Base-by-base conservation (phyloP, 2,888 invertebrate species). In the Tachina grossa region DNA sequence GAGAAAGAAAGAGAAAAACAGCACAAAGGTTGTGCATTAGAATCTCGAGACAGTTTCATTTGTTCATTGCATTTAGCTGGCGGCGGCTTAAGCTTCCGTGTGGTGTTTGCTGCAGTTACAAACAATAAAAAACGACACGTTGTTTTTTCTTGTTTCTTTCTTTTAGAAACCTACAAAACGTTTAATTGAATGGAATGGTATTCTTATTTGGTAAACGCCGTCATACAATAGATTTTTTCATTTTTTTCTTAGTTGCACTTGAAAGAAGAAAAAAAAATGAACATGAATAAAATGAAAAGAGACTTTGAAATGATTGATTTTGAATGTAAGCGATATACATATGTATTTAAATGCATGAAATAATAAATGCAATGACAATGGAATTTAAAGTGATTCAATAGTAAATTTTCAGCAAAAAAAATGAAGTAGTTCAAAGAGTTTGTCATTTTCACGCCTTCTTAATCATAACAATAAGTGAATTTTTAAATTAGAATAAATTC, bases 41-140 rank as follows among this genome's bases (percentile, higher is more conserved):
- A 74, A 49, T 74, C 39, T 74, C 51, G 22, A 31, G 31, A 31
- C 31, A 31, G 5, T 22, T 53, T 13, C n/a, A 45, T 47, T 68
- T 16, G 47, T 68, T 77, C 19, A 49, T 11, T 57, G 11, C 49
- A 49, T 57, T 47, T 14, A 39, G 19, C 69, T 82, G 61, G 63
- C 55, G 68, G 74, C 66, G 74, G 66, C 59, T 49, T 72, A 69
- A 76, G 68, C 81, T 82, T 85, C 84, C 84, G 84, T 78, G 82
- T 84, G 84, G 81, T 77, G 31, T 59, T 65, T 31, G 43, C 9
- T 71, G 72, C 66, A 84, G 57, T 80, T 71, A 84, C 75, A 80
- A 69, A 59, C 39, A 51, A 49, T 66, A 66, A 51, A 41, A 39
- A 61, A 78, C 19, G 16, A 41, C 47, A 19, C 47, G 47, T 83